Evolutionary conservation across 2,113 vertebrate genomes (phyloP), one percentile per base, ranked within the genome.

Genomic region (Dolichotis patagonum): DNA sequence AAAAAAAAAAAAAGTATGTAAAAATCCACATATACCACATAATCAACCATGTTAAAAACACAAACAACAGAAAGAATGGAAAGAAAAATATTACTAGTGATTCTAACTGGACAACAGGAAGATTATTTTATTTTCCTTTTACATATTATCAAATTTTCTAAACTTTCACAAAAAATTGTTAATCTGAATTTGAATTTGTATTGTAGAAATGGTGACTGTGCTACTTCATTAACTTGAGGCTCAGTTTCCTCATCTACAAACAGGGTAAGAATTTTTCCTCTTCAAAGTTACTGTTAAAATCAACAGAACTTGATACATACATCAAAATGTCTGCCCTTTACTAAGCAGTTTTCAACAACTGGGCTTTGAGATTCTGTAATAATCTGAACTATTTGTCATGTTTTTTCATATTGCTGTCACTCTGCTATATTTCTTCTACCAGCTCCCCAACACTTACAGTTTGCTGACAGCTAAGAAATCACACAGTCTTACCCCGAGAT

Each of bases 231-330:
- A 80, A 80, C n/a, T 8, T 60, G 52, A 95, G 77, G 52, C 17
- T 96, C 89, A 94, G 28, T 95, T 90, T 91, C 85, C 24, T 96
- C n/a, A 77, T 75, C 71, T 91, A 90, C 28, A 88, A 93, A 63
- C 20, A 93, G 49, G 46, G 38, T 17, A 65, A 80, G 35, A 92
- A 85, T 88, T 95, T 32, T 96, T 93, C 78, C 49, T 87, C 73
- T 81, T 87, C 41, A 80, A 91, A n/a, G 63, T 92, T 88, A 89
- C 43, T 83, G 30, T 85, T 69, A 93, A 91, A 88, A 89, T 71
- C 60, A 75, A 80, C 67, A 91, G 84, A 88, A 30, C 54, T 73
- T 90, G 54, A 83, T 22, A 90, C 19, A 13, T 56, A 77, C 8
- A 3, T 75, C 75, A 28, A 88, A 35, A 78, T 3, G 2, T 84